These are phyloP conservation scores for Sebastes vulpes DNA, from an alignment of 2,797 vertebrate species.

Conservation along the genomic window DNA sequence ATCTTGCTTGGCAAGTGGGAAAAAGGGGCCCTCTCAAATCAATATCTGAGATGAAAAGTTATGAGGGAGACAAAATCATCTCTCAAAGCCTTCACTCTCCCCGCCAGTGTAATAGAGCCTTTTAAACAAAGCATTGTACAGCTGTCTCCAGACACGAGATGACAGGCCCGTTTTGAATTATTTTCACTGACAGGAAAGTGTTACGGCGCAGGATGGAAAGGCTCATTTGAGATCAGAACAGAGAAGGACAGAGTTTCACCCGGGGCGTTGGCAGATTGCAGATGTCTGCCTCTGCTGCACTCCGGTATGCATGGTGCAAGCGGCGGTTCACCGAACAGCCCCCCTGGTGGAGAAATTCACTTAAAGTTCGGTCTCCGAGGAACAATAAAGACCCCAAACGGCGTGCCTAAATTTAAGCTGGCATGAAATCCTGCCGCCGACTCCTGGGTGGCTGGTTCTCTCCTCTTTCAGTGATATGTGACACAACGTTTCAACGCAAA, in stretches of 20 bases:
- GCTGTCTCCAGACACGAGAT: slow-evolving; percentile 46
- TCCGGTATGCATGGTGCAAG: slow-evolving; percentile 40
- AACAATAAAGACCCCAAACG: slow-evolving; percentile 79
- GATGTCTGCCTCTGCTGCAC: slow-evolving; percentile 65
- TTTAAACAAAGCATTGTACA: slow-evolving; percentile 64
- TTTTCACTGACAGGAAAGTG: slow-evolving; percentile 48
- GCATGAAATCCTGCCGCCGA: slow-evolving; percentile 67
- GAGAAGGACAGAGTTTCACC: slow-evolving; percentile 63
- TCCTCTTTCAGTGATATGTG: slow-evolving; percentile 43
- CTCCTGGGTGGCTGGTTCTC: slow-evolving; percentile 53
- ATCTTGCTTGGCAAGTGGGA: slow-evolving; percentile 14
- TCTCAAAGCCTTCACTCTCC: slow-evolving; percentile 25
- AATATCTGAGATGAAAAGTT: slow-evolving; percentile 56
- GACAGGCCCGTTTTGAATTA: slow-evolving; percentile 51
- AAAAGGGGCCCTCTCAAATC: slow-evolving; percentile 25
- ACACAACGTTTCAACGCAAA: slow-evolving; percentile 38
- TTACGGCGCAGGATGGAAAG: slow-evolving; percentile 32
- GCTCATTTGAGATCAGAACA: slow-evolving; percentile 58
- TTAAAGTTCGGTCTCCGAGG: slow-evolving; percentile 78
- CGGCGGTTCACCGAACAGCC: slow-evolving; percentile 26
- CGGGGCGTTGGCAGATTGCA: slow-evolving; percentile 72
- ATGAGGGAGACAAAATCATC: slow-evolving; percentile 47
- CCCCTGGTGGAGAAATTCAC: slow-evolving; percentile 72
- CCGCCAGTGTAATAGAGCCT: slow-evolving; percentile 43
- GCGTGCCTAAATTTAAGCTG: slow-evolving; percentile 78